These are phyloP conservation scores for Drosophila fungiperda DNA, from an alignment of 2,888 invertebrate genomes.

Conservation along the genomic window DNA sequence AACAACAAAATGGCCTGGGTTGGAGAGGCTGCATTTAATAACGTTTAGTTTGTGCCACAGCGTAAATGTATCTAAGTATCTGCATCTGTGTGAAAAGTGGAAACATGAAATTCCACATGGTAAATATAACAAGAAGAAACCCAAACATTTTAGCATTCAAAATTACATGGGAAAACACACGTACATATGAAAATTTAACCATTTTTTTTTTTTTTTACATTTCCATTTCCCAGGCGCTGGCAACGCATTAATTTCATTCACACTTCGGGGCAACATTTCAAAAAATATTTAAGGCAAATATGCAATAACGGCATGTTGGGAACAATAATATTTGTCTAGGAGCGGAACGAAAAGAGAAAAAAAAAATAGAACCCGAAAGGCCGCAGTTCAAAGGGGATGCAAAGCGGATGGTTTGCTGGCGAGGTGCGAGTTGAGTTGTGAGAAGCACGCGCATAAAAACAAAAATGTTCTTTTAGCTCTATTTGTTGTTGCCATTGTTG, in stretches of 20 bases:
- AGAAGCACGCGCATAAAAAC: slow-evolving; percentile 62
- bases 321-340: slow-evolving; percentile 82
- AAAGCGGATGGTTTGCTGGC: slow-evolving; percentile 1
- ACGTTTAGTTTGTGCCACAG: slow-evolving; percentile 61
- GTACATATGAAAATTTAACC: slow-evolving; percentile 62
- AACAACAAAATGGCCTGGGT: slow-evolving; percentile 31
- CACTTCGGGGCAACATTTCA: slow-evolving; percentile 70
- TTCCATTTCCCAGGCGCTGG: slow-evolving; percentile 43
- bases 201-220: slow-evolving; percentile 20
- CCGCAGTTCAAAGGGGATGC: background rate
- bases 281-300: slow-evolving; percentile 76
- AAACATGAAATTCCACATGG: slow-evolving; percentile 22
- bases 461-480: slow-evolving; percentile 22
- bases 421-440: slow-evolving; percentile 61
- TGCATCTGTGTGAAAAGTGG: slow-evolving; percentile 69
- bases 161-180: slow-evolving; percentile 72
- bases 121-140: slow-evolving; percentile 56
- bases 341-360: slow-evolving; percentile 42
- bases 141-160: slow-evolving; percentile 48
- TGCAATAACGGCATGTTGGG: slow-evolving; percentile 81
- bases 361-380: slow-evolving; percentile 35
- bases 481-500: slow-evolving; percentile 22
- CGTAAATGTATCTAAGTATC: slow-evolving; percentile 49
- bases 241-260: slow-evolving; percentile 83
- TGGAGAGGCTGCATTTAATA: slow-evolving; percentile 72